Conservation (phyloP, 2,888 invertebrate species). For the Diloba caeruleocephala region DNA sequence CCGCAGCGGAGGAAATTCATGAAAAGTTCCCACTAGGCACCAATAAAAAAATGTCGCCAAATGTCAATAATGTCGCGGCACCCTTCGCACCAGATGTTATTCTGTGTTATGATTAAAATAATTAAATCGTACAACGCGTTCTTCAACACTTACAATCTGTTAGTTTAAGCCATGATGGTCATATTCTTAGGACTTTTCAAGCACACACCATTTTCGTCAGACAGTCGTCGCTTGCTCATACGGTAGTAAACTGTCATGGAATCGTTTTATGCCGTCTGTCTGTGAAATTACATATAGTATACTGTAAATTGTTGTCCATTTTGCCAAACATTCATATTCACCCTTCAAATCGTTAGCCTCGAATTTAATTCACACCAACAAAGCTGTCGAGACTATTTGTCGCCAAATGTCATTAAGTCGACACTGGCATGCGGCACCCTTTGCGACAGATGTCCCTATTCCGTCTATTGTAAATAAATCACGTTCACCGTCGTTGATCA, state of each 20-base stretch:
- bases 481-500: constrained; percentile 29
- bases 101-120: no score
- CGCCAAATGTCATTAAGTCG: constrained; percentile 37
- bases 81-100: constrained; percentile 33
- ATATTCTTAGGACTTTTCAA: no score
- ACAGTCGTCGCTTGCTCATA: no score
- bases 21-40: no score
- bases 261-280: neutral
- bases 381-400: constrained; percentile 33
- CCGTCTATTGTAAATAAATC: constrained; percentile 35
- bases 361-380: constrained; percentile 5
- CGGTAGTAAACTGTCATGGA: no score
- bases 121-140: no score
- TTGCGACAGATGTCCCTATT: constrained; percentile 14
- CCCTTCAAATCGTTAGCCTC: constrained; percentile 14
- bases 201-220: no score
- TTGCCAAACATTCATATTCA: constrained; percentile 4
- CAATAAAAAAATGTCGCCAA: no score
- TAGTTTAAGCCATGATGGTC: no score
- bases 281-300: neutral
- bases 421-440: constrained; percentile 19
- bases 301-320: neutral
- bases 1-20: no score
- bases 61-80: constrained; percentile 11
- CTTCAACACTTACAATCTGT: no score